These are phyloP conservation scores for Melikaiella ostensackeni DNA, from an alignment of 2,888 invertebrate genomes.

Conservation along the genomic window DNA sequence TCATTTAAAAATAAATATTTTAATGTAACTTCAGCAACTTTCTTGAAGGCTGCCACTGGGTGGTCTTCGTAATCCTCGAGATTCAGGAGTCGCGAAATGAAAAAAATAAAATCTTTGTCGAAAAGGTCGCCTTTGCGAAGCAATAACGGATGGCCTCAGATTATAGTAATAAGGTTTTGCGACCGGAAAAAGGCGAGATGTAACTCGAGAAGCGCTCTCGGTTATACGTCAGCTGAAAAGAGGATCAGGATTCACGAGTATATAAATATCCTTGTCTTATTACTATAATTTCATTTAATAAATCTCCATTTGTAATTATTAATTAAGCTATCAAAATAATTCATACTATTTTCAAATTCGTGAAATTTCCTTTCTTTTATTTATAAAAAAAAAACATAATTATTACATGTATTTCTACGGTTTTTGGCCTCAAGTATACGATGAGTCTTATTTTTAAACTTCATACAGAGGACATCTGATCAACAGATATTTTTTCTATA, in stretches of 20 bases:
- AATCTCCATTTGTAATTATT: slow-evolving; percentile 52
- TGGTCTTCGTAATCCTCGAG: slow-evolving; percentile 46
- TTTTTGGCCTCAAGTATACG: no score
- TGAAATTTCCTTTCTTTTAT: not conserved
- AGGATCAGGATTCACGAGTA: not conserved
- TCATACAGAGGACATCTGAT: no score
- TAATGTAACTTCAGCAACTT: not conserved
- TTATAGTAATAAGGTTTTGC: slow-evolving; percentile 51
- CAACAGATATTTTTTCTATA: no score
- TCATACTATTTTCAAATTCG: not conserved
- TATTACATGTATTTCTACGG: no score
- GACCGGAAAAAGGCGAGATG: slow-evolving; percentile 38
- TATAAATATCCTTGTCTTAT: slow-evolving; percentile 53
- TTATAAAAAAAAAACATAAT: no score
- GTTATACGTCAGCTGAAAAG: slow-evolving; percentile 4
- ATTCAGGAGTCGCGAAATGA: slow-evolving; percentile 36
- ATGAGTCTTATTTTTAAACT: no score
- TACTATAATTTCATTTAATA: slow-evolving; percentile 67
- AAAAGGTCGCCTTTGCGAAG: slow-evolving; percentile 41
- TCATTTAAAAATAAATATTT: not conserved
- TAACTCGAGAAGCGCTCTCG: slow-evolving; percentile 45
- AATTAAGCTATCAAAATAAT: not conserved
- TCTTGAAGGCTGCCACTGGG: slow-evolving; percentile 33
- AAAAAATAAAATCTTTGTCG: slow-evolving; percentile 32
- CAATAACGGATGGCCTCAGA: slow-evolving; percentile 48